Base-by-base conservation (phyloP, 2,888 invertebrate genomes). In the Cybosia mesomella region DNA sequence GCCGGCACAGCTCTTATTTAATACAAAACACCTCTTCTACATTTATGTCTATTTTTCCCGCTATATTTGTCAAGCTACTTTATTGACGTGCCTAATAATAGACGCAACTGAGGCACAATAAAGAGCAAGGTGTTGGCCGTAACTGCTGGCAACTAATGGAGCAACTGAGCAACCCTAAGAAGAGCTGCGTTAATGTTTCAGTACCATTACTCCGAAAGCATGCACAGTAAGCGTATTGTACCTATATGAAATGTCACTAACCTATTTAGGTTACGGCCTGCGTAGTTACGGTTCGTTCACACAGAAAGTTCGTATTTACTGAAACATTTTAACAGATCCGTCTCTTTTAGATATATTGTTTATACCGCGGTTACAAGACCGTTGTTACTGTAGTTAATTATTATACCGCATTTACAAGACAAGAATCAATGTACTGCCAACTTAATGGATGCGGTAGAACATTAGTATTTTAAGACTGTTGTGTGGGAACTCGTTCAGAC, bases 121-220 rank as follows among this genome's bases (percentile, higher is more conserved):
- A 71, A 58, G 13, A 58, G 36, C 22, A 62, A 68, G 59, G 67
- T 67, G 39, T 54, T 32, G 62, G 55, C 58, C 64, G 21, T 61
- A 72, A 69, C 66, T 61, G 60, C 61, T 65, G 28, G 57, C 58
- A 65, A 72, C 39, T 80, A 77, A 74, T 72, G 67, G 67, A 57
- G 39, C 63, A 60, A 58, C 67, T 60, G 57, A 61, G 61, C 61
- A 61, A 54, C 58, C 53, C 63, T 36, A 43, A 64, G 39, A 28
- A 58, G 32, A 53, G 58, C 28, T 58, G 66, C 66, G 66, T 59
- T 69, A 59, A 69, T 65, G 60, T 67, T 67, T 70, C 66, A 64
- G n/a, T 24, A 60, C 67, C 68, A 71, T 78, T 72, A 77, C 55
- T 9, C 8, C 54, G 34, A 55, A 36, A 72, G 57, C 64, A 64